A percentile compares a stretch with the other conserved stretches of the same genome.
phyloP scores from a whole-genome alignment of 1,140 invertebrate species.

The Sycobia sp. region DNA sequence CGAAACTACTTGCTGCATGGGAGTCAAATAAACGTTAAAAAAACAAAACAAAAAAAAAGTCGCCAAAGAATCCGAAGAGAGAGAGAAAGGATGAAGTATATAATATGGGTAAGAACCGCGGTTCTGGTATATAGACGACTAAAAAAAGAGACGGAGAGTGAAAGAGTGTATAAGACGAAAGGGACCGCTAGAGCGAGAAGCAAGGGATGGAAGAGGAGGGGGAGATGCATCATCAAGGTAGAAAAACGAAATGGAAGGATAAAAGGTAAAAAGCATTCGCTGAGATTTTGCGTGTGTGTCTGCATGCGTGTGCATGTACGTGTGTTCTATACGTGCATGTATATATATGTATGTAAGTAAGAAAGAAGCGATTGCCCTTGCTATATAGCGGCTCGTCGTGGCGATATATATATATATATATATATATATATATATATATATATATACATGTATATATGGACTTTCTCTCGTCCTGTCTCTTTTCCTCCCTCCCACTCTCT shows the following conservation, averaged over 20 bases:
- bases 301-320: too few species aligned
- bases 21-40: constrained; percentile 21
- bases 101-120: too few species aligned
- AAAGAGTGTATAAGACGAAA: background rate
- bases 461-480: too few species aligned
- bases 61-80: constrained; percentile 15
- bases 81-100: background rate
- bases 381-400: constrained; percentile 4
- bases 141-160: background rate
- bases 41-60: constrained; percentile 19
- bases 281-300: too few species aligned
- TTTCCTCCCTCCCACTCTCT: background rate
- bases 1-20: constrained; percentile 20
- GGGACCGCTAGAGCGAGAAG: background rate
- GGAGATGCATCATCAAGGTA: background rate
- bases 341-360: constrained; percentile 27
- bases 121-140: too few species aligned
- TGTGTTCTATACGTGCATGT: too few species aligned
- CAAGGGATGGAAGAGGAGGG: background rate
- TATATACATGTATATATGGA: too few species aligned
- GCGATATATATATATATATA: too few species aligned
- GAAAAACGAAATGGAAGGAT: constrained; percentile 8
- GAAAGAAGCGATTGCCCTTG: constrained; percentile 32
- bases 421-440: too few species aligned
- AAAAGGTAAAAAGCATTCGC: constrained; percentile 28